A percentile compares a stretch with the other conserved stretches of the same genome.
Evolutionary conservation across 1,140 invertebrate species (phyloP).

Genomic region (Hyphantria cunea): DNA sequence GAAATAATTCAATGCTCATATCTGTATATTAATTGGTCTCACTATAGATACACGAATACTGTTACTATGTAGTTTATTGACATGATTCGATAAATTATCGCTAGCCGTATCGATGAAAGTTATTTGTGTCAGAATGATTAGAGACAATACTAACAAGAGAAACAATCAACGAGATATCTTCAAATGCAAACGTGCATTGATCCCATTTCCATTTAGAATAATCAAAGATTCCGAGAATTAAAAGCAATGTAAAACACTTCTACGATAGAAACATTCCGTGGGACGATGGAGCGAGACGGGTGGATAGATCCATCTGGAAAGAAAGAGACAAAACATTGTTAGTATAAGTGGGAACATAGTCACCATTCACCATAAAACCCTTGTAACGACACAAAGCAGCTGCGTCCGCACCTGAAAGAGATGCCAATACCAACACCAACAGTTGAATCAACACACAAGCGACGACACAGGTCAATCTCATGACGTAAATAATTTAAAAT

Average conservation of each 20-base stretch:
- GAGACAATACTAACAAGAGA: neutral
- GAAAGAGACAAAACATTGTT: constrained; percentile 72
- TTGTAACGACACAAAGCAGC: constrained; percentile 67
- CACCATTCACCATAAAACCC: constrained; percentile 61
- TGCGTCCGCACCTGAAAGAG: constrained; percentile 51
- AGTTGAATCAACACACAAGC: constrained; percentile 56
- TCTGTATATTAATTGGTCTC: neutral
- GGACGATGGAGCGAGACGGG: constrained; percentile 45
- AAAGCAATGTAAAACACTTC: constrained; percentile 26
- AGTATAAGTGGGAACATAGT: constrained; percentile 44
- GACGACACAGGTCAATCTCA: constrained; percentile 51
- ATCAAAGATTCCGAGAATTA: constrained; percentile 22
- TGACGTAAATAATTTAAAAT: too few relatives aligned
- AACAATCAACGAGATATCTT: constrained; percentile 14
- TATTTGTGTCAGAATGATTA: neutral
- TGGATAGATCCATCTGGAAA: constrained; percentile 65
- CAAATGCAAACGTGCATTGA: constrained; percentile 10
- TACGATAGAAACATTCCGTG: constrained; percentile 25
- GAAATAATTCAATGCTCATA: neutral
- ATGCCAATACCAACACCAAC: constrained; percentile 47
- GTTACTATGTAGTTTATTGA: too few relatives aligned
- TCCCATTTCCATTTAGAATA: constrained; percentile 10
- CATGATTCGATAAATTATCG: too few relatives aligned
- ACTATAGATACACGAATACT: neutral
- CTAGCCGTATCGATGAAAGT: too few relatives aligned